phyloP scores from a whole-genome alignment of 2,888 invertebrate species.

The Microctonus aethiopoides region DNA sequence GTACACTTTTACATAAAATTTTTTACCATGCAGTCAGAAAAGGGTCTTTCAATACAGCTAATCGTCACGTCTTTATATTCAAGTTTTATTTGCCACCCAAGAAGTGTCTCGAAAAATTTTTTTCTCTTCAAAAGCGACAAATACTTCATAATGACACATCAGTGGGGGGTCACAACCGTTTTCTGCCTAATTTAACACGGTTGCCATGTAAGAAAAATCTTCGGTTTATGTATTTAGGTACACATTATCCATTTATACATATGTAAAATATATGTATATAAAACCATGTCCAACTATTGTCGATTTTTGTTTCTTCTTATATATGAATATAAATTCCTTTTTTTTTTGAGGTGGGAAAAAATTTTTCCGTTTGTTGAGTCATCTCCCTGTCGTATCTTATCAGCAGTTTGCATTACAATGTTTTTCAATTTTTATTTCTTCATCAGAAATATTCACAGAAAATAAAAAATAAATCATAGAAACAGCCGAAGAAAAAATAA shows the following conservation, averaged over 20 bases:
- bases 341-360: neutral
- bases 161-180: slow-evolving; percentile 16
- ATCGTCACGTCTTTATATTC: slow-evolving; percentile 23
- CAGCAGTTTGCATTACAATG: too few species aligned
- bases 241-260: neutral
- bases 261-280: neutral
- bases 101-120: slow-evolving; percentile 4
- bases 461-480: too few species aligned
- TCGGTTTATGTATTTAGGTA: neutral
- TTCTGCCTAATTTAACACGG: slow-evolving; percentile 32
- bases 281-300: too few species aligned
- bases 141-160: slow-evolving; percentile 23
- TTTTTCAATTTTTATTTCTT: neutral
- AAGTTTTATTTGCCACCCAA: slow-evolving; percentile 21
- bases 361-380: neutral
- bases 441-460: too few species aligned
- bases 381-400: neutral
- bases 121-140: slow-evolving; percentile 18
- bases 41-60: neutral
- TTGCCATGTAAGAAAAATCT: neutral
- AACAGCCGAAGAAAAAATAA: neutral
- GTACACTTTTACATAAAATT: too few species aligned
- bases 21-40: too few species aligned
- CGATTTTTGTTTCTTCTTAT: too few species aligned
- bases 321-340: neutral